Base-by-base conservation (phyloP, 2,113 vertebrate species). In the Toxotes chatareus region DNA sequence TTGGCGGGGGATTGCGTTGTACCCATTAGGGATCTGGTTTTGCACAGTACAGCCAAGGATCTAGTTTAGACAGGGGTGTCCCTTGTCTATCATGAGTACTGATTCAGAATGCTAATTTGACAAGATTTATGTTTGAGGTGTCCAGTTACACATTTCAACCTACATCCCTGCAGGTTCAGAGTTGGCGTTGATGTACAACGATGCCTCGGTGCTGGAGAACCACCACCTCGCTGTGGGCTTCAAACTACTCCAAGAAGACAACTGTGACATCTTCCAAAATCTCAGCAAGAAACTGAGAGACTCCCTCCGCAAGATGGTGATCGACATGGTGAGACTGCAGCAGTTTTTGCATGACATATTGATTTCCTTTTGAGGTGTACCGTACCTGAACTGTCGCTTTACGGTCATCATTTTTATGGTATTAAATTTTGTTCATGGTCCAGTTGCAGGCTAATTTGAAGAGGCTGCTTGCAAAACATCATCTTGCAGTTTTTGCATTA, bases 181-280 rank as follows among this genome's bases (percentile, higher is more conserved):
- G 84, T 94, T 99, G 71, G 97, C 97, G 0, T 85, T 98, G 74
- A 98, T 98, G 97, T 99, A 99, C 89, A 99, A 98, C 0, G 97
- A 99, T 0, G 87, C 95, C 4, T 99, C 97, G 0, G 97, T 98
- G 56, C 93, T 99, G 91, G 97, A 99, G 95, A 98, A 98, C 74
- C 97, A 98, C 71, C 97, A 98, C 87, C 92, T 98, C 38, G 97
- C 97, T 0, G 96, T 98, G 85, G 97, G 97, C 83, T 99, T 99
- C 93, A 99, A 97, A 87, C 95, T 98, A 4, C 95, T 98, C 5
- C 97, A 98, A 87, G 96, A 96, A 72, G 96, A 98, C 27, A 96
- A 97, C 92, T 98, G 97, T 0, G 95, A 98, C 91, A 97, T 98
- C 92, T 98, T 98, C 92, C 96, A 96, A 79, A 97, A 97, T 93